A percentile compares a stretch with the other conserved stretches of the same genome.
Conservation (phyloP, 2,888 invertebrate species). For the Pycnomerus fuliginosus region DNA sequence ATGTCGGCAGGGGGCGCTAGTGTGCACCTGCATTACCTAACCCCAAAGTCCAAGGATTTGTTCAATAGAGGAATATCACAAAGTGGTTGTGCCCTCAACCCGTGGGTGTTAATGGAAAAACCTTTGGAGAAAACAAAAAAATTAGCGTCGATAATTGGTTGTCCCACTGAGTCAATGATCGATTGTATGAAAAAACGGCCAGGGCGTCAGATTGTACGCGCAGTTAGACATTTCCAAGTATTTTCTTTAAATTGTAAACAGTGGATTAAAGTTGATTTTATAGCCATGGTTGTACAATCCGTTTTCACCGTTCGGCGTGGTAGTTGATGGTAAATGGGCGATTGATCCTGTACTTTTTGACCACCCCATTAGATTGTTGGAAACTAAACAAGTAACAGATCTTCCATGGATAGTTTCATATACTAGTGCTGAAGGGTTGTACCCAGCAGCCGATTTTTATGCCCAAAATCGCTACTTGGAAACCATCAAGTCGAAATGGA, state of each 20-base stretch:
- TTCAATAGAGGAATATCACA: slow-evolving; percentile 66
- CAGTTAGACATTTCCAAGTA: slow-evolving; percentile 58
- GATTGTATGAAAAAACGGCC: slow-evolving; percentile 65
- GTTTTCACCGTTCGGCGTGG: slow-evolving; percentile 73
- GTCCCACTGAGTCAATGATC: slow-evolving; percentile 58
- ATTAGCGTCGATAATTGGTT: slow-evolving; percentile 63
- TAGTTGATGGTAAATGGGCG: slow-evolving; percentile 57
- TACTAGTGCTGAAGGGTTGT: slow-evolving; percentile 71
- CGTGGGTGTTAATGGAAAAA: slow-evolving; percentile 59
- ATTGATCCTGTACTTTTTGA: slow-evolving; percentile 65
- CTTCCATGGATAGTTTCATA: slow-evolving; percentile 70
- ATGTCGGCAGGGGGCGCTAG: slow-evolving; percentile 72
- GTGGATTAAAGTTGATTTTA: not conserved
- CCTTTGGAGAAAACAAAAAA: slow-evolving; percentile 62
- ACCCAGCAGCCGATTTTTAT: slow-evolving; percentile 54
- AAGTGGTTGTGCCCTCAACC: slow-evolving; percentile 68
- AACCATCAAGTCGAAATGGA: slow-evolving; percentile 1
- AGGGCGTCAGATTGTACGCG: slow-evolving; percentile 60
- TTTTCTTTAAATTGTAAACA: not conserved
- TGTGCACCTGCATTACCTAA: slow-evolving; percentile 69
- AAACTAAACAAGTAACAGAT: slow-evolving; percentile 58
- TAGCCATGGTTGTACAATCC: slow-evolving; percentile 62
- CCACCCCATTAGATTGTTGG: slow-evolving; percentile 64
- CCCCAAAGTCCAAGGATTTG: slow-evolving; percentile 62
- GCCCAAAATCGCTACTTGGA: slow-evolving; percentile 2